Evolutionary conservation across 2,113 vertebrate genomes (phyloP), one percentile per base, ranked within the genome.

Genomic region (Petromus typicus): DNA sequence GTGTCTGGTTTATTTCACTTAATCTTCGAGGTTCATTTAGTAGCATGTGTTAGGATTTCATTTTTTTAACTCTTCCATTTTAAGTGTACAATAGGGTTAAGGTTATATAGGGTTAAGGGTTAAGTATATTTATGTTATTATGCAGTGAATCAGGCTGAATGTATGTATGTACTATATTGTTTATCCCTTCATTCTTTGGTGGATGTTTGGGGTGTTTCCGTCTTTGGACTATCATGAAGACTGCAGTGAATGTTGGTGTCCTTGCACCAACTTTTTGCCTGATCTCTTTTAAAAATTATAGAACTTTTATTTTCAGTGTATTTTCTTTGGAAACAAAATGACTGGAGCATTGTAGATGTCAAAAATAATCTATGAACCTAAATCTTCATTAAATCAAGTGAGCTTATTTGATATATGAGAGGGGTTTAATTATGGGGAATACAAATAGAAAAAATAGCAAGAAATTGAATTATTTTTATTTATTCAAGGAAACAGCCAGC

Each of bases 401-500:
- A 54, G 48, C 73, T 61, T 37, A 14, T 48, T 45, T 64, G 61
- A 25, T 59, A 1, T 82, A 63, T 13, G 40, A 61, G 87, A 83
- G 37, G 43, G 66, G 63, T 79, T 92, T 94, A 86, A 40, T 32
- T 81, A 3, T 0, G 40, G 30, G 71, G 30, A 56, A 64, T 94
- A 27, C 69, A 69, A 94, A 18, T 88, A 18, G 51, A 61, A 94
- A 2, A 96, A 89, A 83, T 93, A 93, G 96, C 61, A 89, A 32
- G 93, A 67, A n/a, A 91, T 88, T 82, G 61, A 98, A 93, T 86
- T 84, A 0, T 90, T 91, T 67, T 84, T 96, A 43, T 95, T 96
- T 89, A 86, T 98, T 98, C 34, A 95, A 99, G 99, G 98, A 48
- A 98, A 92, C 97, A 97, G 91, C 81, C 98, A 98, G 95, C 98